Percentiles rank a stretch among this genome's conserved stretches.
Evolutionary conservation across 2,888 invertebrate species (phyloP).

Genomic region (Platynereis dumerilii): DNA sequence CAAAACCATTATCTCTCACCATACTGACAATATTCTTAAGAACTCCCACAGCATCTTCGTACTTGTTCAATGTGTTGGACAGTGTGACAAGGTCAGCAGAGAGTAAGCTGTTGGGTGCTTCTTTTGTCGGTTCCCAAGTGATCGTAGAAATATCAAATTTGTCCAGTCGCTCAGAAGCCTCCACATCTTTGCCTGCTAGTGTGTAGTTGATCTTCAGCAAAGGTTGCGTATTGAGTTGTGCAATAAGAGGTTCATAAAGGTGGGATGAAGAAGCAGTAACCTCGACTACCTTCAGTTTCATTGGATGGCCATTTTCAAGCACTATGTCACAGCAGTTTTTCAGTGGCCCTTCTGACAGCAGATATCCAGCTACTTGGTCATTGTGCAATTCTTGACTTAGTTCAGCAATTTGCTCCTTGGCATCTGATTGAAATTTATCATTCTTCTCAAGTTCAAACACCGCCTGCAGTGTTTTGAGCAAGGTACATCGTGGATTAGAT

Average conservation of each 20-base stretch:
- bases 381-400: background rate
- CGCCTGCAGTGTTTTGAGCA: slow-evolving; percentile 18
- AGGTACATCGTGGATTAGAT: background rate
- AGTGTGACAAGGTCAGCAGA: slow-evolving; percentile 52
- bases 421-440: slow-evolving; percentile 18
- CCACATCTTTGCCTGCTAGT: slow-evolving; percentile 68
- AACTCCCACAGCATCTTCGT: slow-evolving; percentile 39
- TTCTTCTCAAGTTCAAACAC: slow-evolving; percentile 17
- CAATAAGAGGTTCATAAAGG: slow-evolving; percentile 41
- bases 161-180: slow-evolving; percentile 65
- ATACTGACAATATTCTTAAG: slow-evolving; percentile 63
- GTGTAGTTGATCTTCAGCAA: slow-evolving; percentile 70
- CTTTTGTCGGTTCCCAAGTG: slow-evolving; percentile 70
- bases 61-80: slow-evolving; percentile 47
- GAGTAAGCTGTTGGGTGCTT: slow-evolving; percentile 56
- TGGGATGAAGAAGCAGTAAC: slow-evolving; percentile 20
- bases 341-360: slow-evolving; percentile 43
- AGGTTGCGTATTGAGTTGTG: slow-evolving; percentile 73
- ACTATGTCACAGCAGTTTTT: slow-evolving; percentile 72
- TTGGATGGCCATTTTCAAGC: slow-evolving; percentile 74
- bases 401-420: slow-evolving; percentile 10
- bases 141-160: slow-evolving; percentile 71
- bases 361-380: slow-evolving; percentile 43
- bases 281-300: slow-evolving; percentile 72
- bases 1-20: slow-evolving; percentile 69